Conservation (phyloP, 2,888 invertebrate species). For the Epinotia demarniana region DNA sequence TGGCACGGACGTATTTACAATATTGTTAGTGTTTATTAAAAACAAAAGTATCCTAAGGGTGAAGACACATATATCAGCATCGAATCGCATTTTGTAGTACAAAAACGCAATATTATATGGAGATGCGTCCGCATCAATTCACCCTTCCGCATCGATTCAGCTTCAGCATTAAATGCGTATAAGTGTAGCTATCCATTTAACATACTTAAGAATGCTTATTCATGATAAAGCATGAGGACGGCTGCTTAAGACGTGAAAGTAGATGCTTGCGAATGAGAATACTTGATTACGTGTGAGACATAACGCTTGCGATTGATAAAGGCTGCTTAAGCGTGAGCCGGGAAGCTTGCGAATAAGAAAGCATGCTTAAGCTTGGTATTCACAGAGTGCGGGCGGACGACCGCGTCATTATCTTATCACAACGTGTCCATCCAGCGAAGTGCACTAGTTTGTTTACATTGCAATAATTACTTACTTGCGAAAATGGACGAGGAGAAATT, state of each 20-base stretch:
- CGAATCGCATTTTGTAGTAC: constrained; percentile 1
- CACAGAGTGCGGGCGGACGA: neutral
- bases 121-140: constrained; percentile 12
- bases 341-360: constrained; percentile 6
- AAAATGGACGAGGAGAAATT: constrained; percentile 12
- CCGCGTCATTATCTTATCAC: no score
- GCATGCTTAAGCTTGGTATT: constrained; percentile 1
- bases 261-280: neutral
- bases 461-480: constrained; percentile 1
- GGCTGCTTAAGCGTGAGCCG: neutral
- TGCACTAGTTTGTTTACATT: constrained; percentile 12
- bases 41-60: neutral
- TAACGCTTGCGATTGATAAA: constrained; percentile 1
- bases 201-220: no score
- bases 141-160: neutral
- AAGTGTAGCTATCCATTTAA: no score
- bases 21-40: neutral
- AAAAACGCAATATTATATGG: neutral
- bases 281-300: neutral
- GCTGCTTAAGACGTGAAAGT: neutral
- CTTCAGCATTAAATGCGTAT: no score
- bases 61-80: neutral
- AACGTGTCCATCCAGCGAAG: constrained; percentile 4
- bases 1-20: neutral
- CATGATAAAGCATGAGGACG: no score